These are phyloP conservation scores for Rotaria macrura DNA, from an alignment of 2,888 invertebrate genomes.

Conservation along the genomic window DNA sequence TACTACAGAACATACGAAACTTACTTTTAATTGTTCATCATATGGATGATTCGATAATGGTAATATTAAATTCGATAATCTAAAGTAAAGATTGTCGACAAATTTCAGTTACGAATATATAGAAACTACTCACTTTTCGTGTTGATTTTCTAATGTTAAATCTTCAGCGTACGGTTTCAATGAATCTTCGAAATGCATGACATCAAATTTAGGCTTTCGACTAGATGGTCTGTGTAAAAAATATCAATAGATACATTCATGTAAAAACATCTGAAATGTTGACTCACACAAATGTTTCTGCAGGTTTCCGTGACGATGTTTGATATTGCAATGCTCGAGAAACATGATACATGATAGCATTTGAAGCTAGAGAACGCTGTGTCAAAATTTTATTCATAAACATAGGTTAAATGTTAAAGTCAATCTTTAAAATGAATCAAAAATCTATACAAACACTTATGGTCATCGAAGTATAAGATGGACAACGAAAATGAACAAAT, in stretches of 20 bases:
- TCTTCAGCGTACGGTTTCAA: neutral
- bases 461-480: neutral
- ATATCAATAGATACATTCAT: neutral
- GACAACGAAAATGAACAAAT: neutral
- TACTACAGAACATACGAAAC: too few relatives aligned
- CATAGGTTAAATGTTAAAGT: neutral
- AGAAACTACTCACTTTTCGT: neutral
- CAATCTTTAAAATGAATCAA: neutral
- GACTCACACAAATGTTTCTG: neutral
- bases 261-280: neutral
- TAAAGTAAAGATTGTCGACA: neutral
- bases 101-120: neutral
- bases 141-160: neutral
- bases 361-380: neutral
- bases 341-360: neutral
- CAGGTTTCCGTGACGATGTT: neutral
- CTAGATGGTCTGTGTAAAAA: neutral
- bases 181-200: neutral
- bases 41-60: neutral
- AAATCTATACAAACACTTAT: neutral
- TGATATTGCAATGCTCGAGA: neutral
- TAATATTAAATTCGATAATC: neutral
- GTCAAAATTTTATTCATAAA: neutral
- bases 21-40: constrained; percentile 18
- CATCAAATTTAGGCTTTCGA: neutral